Conservation (phyloP, 2,888 invertebrate genomes). For the Heliconius sara region DNA sequence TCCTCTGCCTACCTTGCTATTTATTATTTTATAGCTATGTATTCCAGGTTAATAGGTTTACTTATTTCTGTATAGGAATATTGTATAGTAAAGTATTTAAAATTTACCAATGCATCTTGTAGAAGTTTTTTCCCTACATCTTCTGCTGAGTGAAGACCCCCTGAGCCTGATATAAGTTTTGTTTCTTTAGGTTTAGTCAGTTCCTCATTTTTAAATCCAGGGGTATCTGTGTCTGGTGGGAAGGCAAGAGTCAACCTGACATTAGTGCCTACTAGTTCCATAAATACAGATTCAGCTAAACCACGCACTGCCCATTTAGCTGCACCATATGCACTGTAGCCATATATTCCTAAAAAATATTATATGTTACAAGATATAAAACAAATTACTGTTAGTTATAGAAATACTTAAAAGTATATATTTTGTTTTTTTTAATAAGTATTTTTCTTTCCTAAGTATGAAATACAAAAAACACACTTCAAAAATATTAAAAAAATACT, state of each 20-base stretch:
- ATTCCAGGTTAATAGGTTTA: no score
- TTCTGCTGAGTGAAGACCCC: conserved; percentile 90
- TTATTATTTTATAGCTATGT: no score
- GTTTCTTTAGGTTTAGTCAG: conserved; percentile 94
- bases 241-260: conserved; percentile 93
- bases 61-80: not conserved
- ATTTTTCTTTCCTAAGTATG: no score
- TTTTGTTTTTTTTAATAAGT: no score
- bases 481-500: no score
- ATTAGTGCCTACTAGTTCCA: conserved; percentile 94
- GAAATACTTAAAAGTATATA: no score
- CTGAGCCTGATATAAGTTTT: conserved; percentile 91
- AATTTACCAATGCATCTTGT: conserved; percentile 89
- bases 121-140: conserved; percentile 91
- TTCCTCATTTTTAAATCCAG: conserved; percentile 95
- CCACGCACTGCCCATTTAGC: conserved; percentile 98
- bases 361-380: not conserved
- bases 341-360: conserved; percentile 89
- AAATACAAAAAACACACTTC: no score
- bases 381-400: not conserved
- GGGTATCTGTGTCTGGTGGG: conserved; percentile 99
- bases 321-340: conserved; percentile 95
- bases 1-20: no score
- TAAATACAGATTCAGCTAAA: conserved; percentile 95
- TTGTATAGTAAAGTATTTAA: not conserved